Evolutionary conservation across 2,113 vertebrate species (phyloP), one percentile per base, ranked within the genome.

Genomic region (Nannobrachium achirus): DNA sequence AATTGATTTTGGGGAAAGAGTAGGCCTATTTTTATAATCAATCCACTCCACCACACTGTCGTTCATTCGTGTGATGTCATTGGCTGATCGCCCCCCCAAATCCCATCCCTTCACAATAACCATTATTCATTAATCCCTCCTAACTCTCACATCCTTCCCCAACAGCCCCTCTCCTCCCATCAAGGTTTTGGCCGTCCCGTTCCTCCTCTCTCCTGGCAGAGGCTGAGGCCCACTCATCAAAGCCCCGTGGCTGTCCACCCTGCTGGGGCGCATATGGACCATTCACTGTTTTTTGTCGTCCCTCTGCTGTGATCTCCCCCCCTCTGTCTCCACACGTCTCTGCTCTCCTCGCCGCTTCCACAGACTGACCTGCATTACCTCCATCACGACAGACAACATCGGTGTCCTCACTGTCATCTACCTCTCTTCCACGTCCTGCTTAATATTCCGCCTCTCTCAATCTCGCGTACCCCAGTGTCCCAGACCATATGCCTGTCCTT

Each of bases 181-280:
- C 16, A 0, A 68, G 69, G 73, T 56, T 69, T 74, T 69, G 44
- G 61, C 11, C 0, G 15, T 7, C 11, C 62, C 76, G 18, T 72
- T 58, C 41, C 70, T 64, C 45, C 69, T 73, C 57, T 64, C 44
- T 67, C 40, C 64, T 79, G 82, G 71, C 80, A 78, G 69, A 80
- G 66, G 74, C 60, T 74, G 57, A 49, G 75, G 75, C 75, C 58
- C 70, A 15, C 65, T 60, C 84, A 72, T 83, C 82, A 86, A 88
- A 87, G 75, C 63, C 52, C 57, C 69, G 20, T 76, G 50, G 60
- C 78, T 75, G 73, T 79, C 83, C 78, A 77, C 80, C 87, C 79
- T 83, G 83, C 86, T 84, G 82, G 71, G 83, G 78, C 56, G 56
- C 86, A 91, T 85, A 88, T 91, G 87, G 83, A 85, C 56, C 16